Evolutionary conservation across 2,797 vertebrate genomes (phyloP), one percentile per base, ranked within the genome.

Genomic region (Pangasius macronema): DNA sequence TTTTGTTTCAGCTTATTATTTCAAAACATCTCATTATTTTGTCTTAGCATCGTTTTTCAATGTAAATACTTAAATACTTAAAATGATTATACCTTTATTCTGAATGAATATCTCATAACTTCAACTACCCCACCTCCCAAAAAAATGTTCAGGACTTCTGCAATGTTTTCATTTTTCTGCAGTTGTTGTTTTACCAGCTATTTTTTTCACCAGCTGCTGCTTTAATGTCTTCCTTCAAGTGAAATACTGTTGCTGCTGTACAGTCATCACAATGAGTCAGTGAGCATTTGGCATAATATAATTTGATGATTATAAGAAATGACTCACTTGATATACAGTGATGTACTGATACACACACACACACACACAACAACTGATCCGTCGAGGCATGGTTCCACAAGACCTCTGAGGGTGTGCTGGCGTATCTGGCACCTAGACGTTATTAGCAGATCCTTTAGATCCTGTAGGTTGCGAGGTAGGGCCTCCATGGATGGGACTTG

Each of bases 211-310:
- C 73, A 76, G 27, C 46, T 76, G 73, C 73, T 76, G 13, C 24
- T 76, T 51, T 76, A 76, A 76, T 76, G 73, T 11, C 73, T 76
- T n/a, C 73, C 73, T 30, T 76, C 46, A 27, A 76, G 46, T 51
- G 73, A 76, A 76, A 51, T 76, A 76, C 51, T 14, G 27, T 51
- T 51, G 73, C 27, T 51, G 46, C 46, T n/a, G 14, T 76, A 76
- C 46, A 51, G 73, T 76, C 73, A 30, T 27, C 42, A 46, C 27
- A 51, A 18, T 51, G 27, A 76, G 73, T 76, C 46, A 76, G 46
- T 51, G 73, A 76, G 73, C 13, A 30, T 76, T 51, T 51, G 73
- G 30, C 73, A 76, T n/a, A 30, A 51, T 51, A 51, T 13, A 51
- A 51, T 49, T 76, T 76, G 46, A n/a, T 75, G 72, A 49, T 46